These are phyloP conservation scores for Salticus scenicus DNA, from an alignment of 2,888 invertebrate genomes.

Conservation along the genomic window DNA sequence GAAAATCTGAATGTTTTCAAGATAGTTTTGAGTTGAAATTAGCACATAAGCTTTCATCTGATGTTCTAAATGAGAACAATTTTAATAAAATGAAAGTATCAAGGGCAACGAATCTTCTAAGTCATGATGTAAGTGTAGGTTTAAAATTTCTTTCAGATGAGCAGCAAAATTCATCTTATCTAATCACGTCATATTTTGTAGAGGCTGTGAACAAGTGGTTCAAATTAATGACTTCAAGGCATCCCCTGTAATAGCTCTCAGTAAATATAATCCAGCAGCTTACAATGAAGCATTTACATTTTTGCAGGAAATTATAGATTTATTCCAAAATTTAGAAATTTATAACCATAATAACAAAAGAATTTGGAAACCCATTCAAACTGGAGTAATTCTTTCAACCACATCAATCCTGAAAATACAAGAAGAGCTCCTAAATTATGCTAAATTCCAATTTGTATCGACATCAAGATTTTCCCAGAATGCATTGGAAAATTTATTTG, in stretches of 20 bases:
- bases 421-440: not conserved
- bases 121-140: conserved; percentile 1
- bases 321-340: not conserved
- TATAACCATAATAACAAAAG: not conserved
- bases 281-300: too few relatives aligned
- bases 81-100: too few relatives aligned
- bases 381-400: too few relatives aligned
- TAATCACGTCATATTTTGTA: not conserved
- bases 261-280: not conserved
- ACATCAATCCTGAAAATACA: too few relatives aligned
- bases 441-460: too few relatives aligned
- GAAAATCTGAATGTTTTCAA: not conserved
- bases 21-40: too few relatives aligned
- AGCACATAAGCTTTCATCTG: too few relatives aligned
- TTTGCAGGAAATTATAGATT: not conserved
- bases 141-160: not conserved
- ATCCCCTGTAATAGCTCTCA: not conserved
- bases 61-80: too few relatives aligned
- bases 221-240: not conserved
- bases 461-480: not conserved
- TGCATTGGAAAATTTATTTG: too few relatives aligned
- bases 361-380: not conserved
- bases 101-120: not conserved
- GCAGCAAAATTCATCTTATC: not conserved
- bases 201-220: not conserved